phyloP scores from a whole-genome alignment of 2,797 vertebrate genomes.

The Argentina silus region DNA sequence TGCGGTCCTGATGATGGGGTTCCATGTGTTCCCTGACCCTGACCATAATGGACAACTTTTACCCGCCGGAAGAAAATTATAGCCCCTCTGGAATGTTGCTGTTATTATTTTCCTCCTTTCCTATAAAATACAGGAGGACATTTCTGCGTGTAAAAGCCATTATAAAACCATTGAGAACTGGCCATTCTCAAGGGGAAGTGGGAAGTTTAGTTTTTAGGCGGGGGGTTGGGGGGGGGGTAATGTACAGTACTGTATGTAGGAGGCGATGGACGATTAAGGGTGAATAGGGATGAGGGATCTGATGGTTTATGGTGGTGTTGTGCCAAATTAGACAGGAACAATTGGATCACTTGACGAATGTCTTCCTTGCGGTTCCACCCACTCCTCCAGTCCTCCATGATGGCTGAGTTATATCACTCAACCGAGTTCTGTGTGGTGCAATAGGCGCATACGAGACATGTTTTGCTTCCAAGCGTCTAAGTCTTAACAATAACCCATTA shows the following conservation, averaged over 20 bases:
- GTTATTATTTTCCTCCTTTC: slow-evolving; percentile 82
- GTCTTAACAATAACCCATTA: background rate
- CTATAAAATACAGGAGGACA: slow-evolving; percentile 74
- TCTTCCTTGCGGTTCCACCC: slow-evolving; percentile 62
- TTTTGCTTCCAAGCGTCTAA: background rate
- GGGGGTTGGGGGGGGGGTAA: slow-evolving; percentile 23
- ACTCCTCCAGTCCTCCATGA: slow-evolving; percentile 38
- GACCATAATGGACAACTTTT: slow-evolving; percentile 84
- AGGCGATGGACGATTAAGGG: slow-evolving; percentile 62
- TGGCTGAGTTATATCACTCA: slow-evolving; percentile 34
- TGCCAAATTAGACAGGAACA: slow-evolving; percentile 58
- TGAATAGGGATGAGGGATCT: slow-evolving; percentile 46
- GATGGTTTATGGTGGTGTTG: slow-evolving; percentile 53
- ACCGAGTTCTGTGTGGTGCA: slow-evolving; percentile 29
- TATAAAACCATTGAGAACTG: slow-evolving; percentile 57
- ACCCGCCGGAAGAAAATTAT: slow-evolving; percentile 85
- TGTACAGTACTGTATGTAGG: slow-evolving; percentile 51
- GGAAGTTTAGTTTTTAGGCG: slow-evolving; percentile 4
- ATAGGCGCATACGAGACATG: slow-evolving; percentile 28
- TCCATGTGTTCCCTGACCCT: slow-evolving; percentile 83
- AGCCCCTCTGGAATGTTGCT: slow-evolving; percentile 83
- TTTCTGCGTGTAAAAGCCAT: slow-evolving; percentile 68
- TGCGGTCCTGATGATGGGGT: slow-evolving; percentile 79
- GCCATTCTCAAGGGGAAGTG: slow-evolving; percentile 63
- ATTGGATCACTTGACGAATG: slow-evolving; percentile 68